These are phyloP conservation scores for Leptodirus hochenwartii DNA, from an alignment of 2,888 invertebrate genomes.

Conservation along the genomic window DNA sequence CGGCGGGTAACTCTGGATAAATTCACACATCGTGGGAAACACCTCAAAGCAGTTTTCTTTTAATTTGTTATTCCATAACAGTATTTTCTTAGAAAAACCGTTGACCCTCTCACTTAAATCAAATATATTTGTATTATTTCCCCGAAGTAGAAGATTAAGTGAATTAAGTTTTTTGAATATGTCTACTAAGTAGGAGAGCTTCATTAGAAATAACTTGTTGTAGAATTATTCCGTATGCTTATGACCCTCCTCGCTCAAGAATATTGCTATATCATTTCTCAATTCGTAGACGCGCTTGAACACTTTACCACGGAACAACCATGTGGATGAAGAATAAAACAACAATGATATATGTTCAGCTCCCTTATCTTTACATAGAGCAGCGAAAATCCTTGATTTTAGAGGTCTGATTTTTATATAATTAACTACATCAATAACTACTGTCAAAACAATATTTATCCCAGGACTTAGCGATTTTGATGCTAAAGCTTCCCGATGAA, in stretches of 20 bases:
- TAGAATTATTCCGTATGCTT: constrained; percentile 1
- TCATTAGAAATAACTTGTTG: constrained; percentile 3
- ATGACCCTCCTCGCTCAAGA: constrained; percentile 2
- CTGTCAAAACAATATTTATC: constrained; percentile 9
- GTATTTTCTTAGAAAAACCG: constrained; percentile 5
- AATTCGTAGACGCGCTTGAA: constrained; percentile 2
- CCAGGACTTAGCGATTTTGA: constrained; percentile 9
- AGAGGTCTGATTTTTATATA: no score
- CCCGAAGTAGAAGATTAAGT: constrained; percentile 2
- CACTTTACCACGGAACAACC: constrained; percentile 1
- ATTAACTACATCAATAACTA: no score
- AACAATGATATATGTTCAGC: no score
- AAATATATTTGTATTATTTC: constrained; percentile 3
- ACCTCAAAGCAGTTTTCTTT: constrained; percentile 2
- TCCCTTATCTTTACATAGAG: no score
- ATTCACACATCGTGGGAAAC: constrained; percentile 2
- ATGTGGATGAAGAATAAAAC: constrained; percentile 1
- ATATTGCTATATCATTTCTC: constrained; percentile 1
- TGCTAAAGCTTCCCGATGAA: constrained; percentile 10
- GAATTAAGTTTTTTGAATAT: constrained; percentile 1
- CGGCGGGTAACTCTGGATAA: constrained; percentile 4
- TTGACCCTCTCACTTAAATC: constrained; percentile 1
- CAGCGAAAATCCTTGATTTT: no score
- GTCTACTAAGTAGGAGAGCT: constrained; percentile 5
- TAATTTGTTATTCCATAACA: not conserved